These are phyloP conservation scores for Bubo bubo DNA, from an alignment of 2,113 vertebrate species.

Conservation along the genomic window DNA sequence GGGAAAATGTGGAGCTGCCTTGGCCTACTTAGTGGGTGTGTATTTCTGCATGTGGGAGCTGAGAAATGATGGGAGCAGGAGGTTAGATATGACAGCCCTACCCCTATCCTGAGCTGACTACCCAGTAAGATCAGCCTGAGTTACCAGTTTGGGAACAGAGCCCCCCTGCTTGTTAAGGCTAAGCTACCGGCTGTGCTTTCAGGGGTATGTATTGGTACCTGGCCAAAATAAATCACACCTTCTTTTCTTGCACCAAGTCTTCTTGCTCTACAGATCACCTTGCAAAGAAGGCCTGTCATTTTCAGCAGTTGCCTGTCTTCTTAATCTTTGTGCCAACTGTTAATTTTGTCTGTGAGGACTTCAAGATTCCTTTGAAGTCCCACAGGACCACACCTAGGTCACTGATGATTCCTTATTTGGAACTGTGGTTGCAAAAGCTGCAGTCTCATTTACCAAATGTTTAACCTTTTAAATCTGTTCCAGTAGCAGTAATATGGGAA, in stretches of 20 bases:
- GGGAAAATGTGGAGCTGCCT: background rate
- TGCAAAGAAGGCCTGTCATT: background rate
- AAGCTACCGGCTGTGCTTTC: background rate
- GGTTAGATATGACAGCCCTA: background rate
- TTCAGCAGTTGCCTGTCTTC: background rate
- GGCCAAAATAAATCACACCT: background rate
- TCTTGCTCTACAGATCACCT: background rate
- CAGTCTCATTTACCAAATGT: background rate
- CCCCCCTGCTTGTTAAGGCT: background rate
- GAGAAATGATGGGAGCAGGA: background rate
- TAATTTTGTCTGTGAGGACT: background rate
- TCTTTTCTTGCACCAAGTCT: background rate
- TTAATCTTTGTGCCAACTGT: background rate
- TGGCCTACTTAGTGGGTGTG: background rate
- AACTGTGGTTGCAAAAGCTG: background rate
- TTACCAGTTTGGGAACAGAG: background rate
- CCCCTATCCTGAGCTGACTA: background rate
- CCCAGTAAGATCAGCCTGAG: background rate
- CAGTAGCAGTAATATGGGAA: background rate
- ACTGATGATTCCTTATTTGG: background rate
- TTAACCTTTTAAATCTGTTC: background rate
- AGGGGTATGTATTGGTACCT: background rate
- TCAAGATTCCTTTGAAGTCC: background rate
- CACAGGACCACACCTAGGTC: background rate
- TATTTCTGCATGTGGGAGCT: background rate